Conservation (phyloP, 2,113 vertebrate species). For the Zosterops pallidus region DNA sequence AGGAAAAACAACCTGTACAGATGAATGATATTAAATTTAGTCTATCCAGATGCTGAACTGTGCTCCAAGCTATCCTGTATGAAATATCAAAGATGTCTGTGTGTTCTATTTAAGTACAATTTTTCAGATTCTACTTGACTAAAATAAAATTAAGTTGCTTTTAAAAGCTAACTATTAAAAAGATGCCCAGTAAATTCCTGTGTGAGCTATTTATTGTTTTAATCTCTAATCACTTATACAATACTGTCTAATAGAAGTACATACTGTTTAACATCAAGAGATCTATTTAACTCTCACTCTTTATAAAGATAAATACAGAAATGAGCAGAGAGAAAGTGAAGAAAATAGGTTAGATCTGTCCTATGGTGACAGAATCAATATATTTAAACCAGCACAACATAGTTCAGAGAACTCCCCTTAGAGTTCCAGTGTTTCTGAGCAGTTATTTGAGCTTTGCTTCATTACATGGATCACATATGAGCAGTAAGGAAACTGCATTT, state of each 20-base stretch:
- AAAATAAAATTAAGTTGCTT: not conserved
- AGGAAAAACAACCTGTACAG: not conserved
- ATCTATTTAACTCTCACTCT: not conserved
- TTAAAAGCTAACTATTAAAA: constrained; percentile 12
- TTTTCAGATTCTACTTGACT: not conserved
- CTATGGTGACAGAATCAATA: not conserved
- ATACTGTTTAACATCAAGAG: not conserved
- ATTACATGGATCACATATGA: not conserved
- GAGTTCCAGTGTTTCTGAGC: not conserved
- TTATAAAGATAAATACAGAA: constrained; percentile 10
- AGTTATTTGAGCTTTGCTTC: not conserved
- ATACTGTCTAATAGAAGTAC: not conserved
- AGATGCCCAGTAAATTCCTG: not conserved
- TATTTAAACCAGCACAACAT: not conserved
- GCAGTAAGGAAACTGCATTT: not conserved
- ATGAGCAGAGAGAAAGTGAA: not conserved
- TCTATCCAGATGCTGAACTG: constrained; percentile 4
- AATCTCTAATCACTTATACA: not conserved
- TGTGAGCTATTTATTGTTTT: not conserved
- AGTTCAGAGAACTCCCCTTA: not conserved
- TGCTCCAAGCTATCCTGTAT: not conserved
- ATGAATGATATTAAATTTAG: not conserved
- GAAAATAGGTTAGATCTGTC: not conserved
- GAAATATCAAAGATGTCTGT: not conserved
- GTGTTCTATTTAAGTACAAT: not conserved